Evolutionary conservation across 2,113 vertebrate species (phyloP), one percentile per base, ranked within the genome.

Genomic region (Notarius quadriscutis): DNA sequence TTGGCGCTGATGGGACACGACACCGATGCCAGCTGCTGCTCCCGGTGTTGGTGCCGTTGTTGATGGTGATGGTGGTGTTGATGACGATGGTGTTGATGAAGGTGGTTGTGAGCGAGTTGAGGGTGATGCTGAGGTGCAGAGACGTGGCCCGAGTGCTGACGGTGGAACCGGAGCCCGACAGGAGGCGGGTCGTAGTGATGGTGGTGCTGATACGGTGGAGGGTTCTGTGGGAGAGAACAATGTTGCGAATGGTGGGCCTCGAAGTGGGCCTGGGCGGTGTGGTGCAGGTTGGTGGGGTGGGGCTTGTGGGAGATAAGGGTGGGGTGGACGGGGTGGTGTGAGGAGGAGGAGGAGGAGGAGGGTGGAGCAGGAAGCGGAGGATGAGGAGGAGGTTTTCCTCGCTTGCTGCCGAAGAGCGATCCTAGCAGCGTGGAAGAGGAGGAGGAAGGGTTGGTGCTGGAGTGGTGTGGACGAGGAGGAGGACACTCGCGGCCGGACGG

Each of bases 141-240:
- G 27, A 91, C 83, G 84, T 96, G 96, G 1, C 84, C 55, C n/a
- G 86, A 84, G 92, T 85, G 20, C 96, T 95, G 2, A 90, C 84
- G 1, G 88, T 55, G 89, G 95, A 83, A n/a, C 89, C 77, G 92
- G 96, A 96, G 89, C 94, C 95, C 72, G 86, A 97, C 97, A 50
- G 96, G 96, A 5, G 97, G 97, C 0, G 97, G 97, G 93, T 97
- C 96, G 88, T 97, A 97, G 94, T 98, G 97, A 94, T 98, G 97
- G 91, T 97, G 97, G 92, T 99, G 97, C 92, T 97, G 96, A 90
- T 97, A 97, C 17, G 97, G 97, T 0, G 97, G 97, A 0, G 97
- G 98, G 89, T 97, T 98, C 93, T 97, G 96, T 14, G 95, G 96
- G 91, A 96, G 84, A 53, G 95, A 96, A 91, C 97, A 97, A 95